Conservation (phyloP, 1,140 invertebrate species). For the Homalodisca vitripennis region DNA sequence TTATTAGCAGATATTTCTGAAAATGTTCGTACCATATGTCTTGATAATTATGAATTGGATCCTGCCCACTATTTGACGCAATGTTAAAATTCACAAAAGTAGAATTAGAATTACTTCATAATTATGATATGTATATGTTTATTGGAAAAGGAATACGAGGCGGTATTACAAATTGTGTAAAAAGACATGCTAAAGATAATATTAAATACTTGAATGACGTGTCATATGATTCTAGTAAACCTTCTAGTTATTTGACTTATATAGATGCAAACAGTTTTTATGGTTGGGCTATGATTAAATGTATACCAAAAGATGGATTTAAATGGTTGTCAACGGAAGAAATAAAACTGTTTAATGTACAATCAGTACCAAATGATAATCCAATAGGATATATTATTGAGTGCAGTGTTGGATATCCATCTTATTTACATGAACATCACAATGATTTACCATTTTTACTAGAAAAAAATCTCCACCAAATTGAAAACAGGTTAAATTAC, state of each 20-base stretch:
- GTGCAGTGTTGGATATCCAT: too few species aligned
- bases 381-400: conserved; percentile 25
- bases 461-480: too few species aligned
- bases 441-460: too few species aligned
- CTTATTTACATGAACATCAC: too few species aligned
- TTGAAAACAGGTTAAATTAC: conserved; percentile 44
- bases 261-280: too few species aligned
- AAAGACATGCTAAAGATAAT: not conserved
- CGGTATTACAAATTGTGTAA: too few species aligned
- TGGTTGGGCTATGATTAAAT: not conserved
- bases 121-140: not conserved
- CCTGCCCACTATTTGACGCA: too few species aligned
- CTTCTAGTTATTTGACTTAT: not conserved
- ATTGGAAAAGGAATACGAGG: too few species aligned
- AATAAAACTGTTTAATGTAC: not conserved
- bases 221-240: not conserved
- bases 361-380: not conserved
- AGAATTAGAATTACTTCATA: conserved; percentile 10
- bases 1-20: conserved; percentile 48
- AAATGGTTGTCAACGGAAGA: not conserved
- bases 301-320: not conserved
- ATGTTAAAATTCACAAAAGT: too few species aligned
- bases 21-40: conserved; percentile 43
- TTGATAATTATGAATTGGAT: too few species aligned
- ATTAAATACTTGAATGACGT: not conserved